Conservation (phyloP, 2,797 vertebrate species). For the Xenentodon cancila region DNA sequence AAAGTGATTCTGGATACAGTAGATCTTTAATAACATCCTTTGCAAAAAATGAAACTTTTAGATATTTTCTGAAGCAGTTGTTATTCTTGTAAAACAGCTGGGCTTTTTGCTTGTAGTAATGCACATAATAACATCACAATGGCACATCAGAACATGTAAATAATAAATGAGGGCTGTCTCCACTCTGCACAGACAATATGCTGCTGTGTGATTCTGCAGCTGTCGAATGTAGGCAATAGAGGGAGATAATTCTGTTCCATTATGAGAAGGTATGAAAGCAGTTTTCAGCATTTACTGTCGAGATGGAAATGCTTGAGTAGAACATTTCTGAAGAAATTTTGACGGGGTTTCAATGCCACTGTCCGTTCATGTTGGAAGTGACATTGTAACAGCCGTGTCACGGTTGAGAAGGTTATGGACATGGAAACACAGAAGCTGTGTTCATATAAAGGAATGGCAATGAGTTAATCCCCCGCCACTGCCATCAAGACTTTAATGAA, state of each 20-base stretch:
- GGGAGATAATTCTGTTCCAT: not conserved
- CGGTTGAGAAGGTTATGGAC: no score
- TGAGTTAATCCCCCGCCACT: no score
- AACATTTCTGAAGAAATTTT: no score
- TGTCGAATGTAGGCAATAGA: not conserved
- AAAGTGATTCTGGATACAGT: no score
- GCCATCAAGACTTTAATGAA: no score
- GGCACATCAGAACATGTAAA: constrained; percentile 12
- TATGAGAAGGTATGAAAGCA: not conserved
- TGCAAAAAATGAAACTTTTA: not conserved
- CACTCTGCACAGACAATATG: constrained; percentile 12
- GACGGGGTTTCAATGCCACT: no score
- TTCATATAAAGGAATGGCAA: no score
- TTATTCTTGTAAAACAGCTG: not conserved
- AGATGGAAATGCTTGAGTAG: not conserved
- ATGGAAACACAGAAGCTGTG: no score
- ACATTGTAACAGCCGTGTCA: no score
- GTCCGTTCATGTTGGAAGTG: no score
- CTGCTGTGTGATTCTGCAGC: constrained; percentile 4
- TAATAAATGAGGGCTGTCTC: constrained; percentile 11
- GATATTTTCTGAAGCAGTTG: not conserved
- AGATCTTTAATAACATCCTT: no score
- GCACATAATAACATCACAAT: constrained; percentile 5
- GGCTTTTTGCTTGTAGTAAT: not conserved
- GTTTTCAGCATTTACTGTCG: not conserved